Base-by-base conservation (phyloP, 2,888 invertebrate species). In the Arctia plantaginis region DNA sequence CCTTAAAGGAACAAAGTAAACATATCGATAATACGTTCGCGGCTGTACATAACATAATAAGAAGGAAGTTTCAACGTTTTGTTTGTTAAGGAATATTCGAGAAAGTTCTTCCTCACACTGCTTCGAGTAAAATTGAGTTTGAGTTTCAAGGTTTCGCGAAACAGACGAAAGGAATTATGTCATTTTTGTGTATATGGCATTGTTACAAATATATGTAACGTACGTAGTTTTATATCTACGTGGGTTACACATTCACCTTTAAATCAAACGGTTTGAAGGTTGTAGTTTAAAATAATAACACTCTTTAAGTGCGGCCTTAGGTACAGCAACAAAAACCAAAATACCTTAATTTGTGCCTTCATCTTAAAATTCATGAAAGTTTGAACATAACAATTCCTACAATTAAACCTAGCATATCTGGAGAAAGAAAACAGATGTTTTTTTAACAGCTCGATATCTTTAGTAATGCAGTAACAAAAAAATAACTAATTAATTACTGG, bases 11-110 rank as follows among this genome's bases (percentile, higher is more conserved):
- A 55, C 69, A 18, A 65, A 15, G 65, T 65, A 72, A 72, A 72
- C 72, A 72, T 41, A 27, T 51, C 66, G 39, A 35, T 47, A 55
- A 72, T 65, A 41, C 51, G 64, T 64, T 69, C 23, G 33, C n/a
- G n/a, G 71, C n/a, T 47, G 23, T n/a, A 20, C 41, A 47, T 65
- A 35, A 66, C 27, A 66, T 59, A 35, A 69, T 69, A 62, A 51
- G 67, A 68, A 69, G 69, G 39, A 73, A 73, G 73, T 73, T 73
- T 69, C 30, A 47, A 51, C 47, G 35, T 64, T 73, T 73, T 73
- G 73, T 73, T 73, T 69, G 73, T 69, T 73, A 51, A 62, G 73
- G 51, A 59, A 70, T 41, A 66, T 59, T 69, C 59, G 66, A 59
- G 41, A 59, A 74, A 74, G 41, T 73, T 73, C 51, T 51, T 41